phyloP scores from a whole-genome alignment of 2,888 invertebrate species.

The Xestia rhomboidea region DNA sequence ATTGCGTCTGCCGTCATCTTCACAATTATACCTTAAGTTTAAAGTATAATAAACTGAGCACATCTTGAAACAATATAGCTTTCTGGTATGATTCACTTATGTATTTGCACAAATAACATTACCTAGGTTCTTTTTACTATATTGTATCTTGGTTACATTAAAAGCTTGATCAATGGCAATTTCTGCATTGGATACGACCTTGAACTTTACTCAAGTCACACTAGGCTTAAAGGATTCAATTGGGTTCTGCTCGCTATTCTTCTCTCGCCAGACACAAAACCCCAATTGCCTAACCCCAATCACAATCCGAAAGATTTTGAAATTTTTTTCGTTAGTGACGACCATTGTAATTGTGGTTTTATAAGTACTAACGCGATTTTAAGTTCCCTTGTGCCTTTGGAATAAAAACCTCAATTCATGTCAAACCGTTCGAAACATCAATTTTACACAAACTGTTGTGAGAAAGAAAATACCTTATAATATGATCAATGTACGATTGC shows the following conservation, averaged over 20 bases:
- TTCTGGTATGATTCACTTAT: slow-evolving; percentile 25
- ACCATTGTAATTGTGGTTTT: not conserved
- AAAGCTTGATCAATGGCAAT: not conserved
- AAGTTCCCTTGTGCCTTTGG: not conserved
- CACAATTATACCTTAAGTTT: not conserved
- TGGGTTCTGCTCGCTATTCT: not conserved
- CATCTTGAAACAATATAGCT: slow-evolving; percentile 4
- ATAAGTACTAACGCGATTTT: not conserved
- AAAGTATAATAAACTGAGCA: not conserved
- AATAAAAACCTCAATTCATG: not conserved
- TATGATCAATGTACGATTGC: not conserved
- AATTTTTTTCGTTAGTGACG: not conserved
- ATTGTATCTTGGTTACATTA: not conserved
- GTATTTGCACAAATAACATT: slow-evolving; percentile 27
- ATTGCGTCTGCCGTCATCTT: not conserved
- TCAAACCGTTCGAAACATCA: not conserved
- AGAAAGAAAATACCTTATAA: not conserved
- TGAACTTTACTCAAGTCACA: not conserved
- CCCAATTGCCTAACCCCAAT: not conserved
- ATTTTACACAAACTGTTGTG: not conserved
- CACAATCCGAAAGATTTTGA: not conserved
- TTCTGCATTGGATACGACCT: too few relatives aligned
- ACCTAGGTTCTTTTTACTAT: not conserved
- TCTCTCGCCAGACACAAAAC: not conserved
- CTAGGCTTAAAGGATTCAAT: not conserved